These are phyloP conservation scores for Hypomesus transpacificus DNA, from an alignment of 2,113 vertebrate genomes.

Conservation along the genomic window DNA sequence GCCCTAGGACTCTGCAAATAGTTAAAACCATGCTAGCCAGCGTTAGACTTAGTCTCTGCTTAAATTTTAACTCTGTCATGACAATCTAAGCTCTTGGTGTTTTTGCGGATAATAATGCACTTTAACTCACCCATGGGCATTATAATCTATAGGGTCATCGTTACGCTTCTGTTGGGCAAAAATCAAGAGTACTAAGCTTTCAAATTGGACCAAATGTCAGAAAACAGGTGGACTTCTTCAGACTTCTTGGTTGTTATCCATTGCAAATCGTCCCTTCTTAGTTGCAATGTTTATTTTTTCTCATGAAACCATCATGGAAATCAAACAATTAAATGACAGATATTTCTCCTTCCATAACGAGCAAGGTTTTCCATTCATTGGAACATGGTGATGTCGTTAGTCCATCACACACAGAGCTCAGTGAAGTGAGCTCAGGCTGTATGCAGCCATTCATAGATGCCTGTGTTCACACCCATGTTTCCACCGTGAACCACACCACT, in stretches of 20 bases:
- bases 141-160: background rate
- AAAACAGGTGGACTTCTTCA: too few species aligned
- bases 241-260: background rate
- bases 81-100: background rate
- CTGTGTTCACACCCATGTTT: conserved; percentile 46
- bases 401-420: conserved; percentile 27
- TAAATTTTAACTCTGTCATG: background rate
- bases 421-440: background rate
- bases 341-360: conserved; percentile 33
- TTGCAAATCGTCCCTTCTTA: background rate
- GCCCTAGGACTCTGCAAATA: conserved; percentile 81
- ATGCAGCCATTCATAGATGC: conserved; percentile 36
- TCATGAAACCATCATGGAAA: background rate
- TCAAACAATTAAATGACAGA: conserved; percentile 28
- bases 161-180: background rate
- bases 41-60: background rate
- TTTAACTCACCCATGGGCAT: background rate
- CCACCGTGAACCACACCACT: conserved; percentile 55
- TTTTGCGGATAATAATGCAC: background rate
- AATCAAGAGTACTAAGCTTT: background rate
- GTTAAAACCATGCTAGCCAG: conserved; percentile 40
- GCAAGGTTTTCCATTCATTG: conserved; percentile 24
- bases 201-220: background rate
- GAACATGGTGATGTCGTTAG: conserved; percentile 31
- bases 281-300: background rate